phyloP scores from a whole-genome alignment of 1,140 invertebrate species.

The Mylabris phalerata region DNA sequence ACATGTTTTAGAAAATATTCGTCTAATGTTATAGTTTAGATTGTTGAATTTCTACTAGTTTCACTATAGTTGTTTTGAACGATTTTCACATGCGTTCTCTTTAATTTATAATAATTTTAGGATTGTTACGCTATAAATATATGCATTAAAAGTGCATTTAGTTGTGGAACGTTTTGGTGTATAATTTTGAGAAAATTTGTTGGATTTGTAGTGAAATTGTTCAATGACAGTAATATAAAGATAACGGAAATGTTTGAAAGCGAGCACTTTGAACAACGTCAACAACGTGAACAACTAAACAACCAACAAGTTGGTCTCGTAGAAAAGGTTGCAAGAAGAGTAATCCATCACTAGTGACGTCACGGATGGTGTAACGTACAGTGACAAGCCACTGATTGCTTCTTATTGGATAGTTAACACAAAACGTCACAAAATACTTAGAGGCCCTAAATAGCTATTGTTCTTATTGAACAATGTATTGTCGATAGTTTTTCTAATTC shows the following conservation, averaged over 20 bases:
- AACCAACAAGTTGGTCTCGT: constrained; percentile 35
- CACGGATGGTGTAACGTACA: constrained; percentile 35
- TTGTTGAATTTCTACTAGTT: no score
- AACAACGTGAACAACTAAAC: constrained; percentile 27
- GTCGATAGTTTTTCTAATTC: no score
- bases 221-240: constrained; percentile 6
- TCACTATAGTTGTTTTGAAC: no score
- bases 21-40: no score
- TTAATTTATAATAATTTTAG: no score
- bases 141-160: background rate
- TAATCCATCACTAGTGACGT: constrained; percentile 39
- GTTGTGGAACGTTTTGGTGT: background rate
- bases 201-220: background rate
- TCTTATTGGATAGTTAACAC: constrained; percentile 34
- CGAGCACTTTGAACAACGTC: constrained; percentile 23
- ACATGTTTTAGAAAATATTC: no score
- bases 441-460: no score
- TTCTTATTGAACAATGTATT: no score
- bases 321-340: constrained; percentile 31
- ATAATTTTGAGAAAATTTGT: background rate
- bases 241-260: constrained; percentile 5
- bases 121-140: no score
- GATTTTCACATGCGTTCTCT: no score
- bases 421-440: constrained; percentile 10
- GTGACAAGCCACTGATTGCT: constrained; percentile 42